Conservation (phyloP, 1,140 invertebrate species). For the Drosophila burlai region DNA sequence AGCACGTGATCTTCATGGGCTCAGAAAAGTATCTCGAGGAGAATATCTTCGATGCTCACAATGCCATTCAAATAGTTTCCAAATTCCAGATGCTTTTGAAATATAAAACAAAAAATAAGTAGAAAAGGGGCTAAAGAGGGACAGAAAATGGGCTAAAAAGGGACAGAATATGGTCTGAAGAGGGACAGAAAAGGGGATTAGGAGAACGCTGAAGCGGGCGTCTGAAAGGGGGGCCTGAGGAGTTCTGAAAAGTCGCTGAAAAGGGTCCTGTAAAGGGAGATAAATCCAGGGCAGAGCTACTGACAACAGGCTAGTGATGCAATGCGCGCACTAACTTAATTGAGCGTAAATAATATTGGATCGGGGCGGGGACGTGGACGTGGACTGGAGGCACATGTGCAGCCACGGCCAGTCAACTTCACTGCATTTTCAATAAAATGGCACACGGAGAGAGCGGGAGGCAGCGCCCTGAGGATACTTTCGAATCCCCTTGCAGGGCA, state of each 20-base stretch:
- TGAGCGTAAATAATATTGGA: slow-evolving; percentile 66
- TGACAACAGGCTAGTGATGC: background rate
- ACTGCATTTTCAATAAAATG: slow-evolving; percentile 41
- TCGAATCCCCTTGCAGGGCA: too few species aligned
- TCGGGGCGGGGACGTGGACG: background rate
- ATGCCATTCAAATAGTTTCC: slow-evolving; percentile 9
- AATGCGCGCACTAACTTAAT: slow-evolving; percentile 54
- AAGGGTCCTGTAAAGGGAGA: background rate
- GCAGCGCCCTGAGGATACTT: background rate
- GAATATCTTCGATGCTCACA: slow-evolving; percentile 89
- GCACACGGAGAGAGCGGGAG: background rate
- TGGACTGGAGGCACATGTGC: slow-evolving; percentile 16
- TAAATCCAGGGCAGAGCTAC: background rate
- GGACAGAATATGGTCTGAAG: background rate
- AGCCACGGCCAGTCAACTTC: slow-evolving; percentile 28
- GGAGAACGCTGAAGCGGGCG: too few species aligned
- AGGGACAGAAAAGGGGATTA: too few species aligned
- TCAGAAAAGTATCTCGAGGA: slow-evolving; percentile 93
- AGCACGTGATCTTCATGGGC: slow-evolving; percentile 98
- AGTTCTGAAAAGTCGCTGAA: background rate
- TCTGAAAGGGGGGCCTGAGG: background rate
- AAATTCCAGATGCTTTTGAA: background rate
- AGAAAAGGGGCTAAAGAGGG: background rate
- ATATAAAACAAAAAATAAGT: background rate
- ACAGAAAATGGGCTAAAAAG: background rate